Evolutionary conservation across 92 coral and sea anemone genomes (phyloP).

Genomic region (Meandrina meandrites): DNA sequence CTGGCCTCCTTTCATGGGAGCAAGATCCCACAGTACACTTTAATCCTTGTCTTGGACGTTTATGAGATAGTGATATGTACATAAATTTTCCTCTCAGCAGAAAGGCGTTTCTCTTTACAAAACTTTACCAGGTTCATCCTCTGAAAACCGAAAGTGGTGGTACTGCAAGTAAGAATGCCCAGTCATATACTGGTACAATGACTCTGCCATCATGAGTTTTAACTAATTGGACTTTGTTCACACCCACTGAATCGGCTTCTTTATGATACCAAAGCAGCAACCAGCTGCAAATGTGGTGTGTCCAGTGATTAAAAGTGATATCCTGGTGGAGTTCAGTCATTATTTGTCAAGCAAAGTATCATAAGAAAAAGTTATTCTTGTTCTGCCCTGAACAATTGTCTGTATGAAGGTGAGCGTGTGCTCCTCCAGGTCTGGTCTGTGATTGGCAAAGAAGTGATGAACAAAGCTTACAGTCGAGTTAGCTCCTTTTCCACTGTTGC

Average conservation of each 20-base stretch:
- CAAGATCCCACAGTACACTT: too few species aligned
- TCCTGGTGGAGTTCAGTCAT: constrained; percentile 15
- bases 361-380: constrained; percentile 43
- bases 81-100: too few species aligned
- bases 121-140: too few species aligned
- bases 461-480: constrained; percentile 40
- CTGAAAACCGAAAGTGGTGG: too few species aligned
- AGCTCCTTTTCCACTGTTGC: constrained; percentile 33
- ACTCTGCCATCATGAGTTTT: constrained; percentile 52
- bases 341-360: constrained; percentile 39
- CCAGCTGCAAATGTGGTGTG: constrained; percentile 65
- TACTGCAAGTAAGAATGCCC: too few species aligned
- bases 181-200: constrained; percentile 46
- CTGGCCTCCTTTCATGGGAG: too few species aligned
- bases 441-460: constrained; percentile 24
- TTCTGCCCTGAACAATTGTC: constrained; percentile 59
- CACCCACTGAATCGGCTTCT: constrained; percentile 23
- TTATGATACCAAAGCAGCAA: constrained; percentile 62
- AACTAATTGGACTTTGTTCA: constrained; percentile 51
- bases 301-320: constrained; percentile 50
- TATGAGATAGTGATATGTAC: too few species aligned
- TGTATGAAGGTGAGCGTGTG: constrained; percentile 41
- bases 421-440: constrained; percentile 46
- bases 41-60: too few species aligned
- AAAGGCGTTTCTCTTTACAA: too few species aligned